Base-by-base conservation (phyloP, 2,888 invertebrate species). In the Drosophila niveifrons region DNA sequence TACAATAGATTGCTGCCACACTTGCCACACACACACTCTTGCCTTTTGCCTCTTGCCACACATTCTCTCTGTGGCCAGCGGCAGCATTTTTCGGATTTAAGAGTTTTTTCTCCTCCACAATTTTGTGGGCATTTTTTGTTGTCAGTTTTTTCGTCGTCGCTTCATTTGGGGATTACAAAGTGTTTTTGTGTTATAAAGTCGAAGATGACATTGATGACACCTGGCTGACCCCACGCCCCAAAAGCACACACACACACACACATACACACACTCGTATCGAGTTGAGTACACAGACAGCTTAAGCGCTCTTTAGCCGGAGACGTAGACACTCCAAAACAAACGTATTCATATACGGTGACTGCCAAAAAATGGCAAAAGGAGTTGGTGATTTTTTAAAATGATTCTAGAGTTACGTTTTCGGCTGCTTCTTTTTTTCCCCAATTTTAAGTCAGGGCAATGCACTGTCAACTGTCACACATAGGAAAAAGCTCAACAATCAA, bases 151-250 rank as follows among this genome's bases (percentile, higher is more conserved):
- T 39, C 48, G 39, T 64, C 77, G 82, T 72, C 76, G 88, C 89
- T 86, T 89, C 85, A 89, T 86, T 86, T 89, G 85, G 88, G 86
- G 86, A 86, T 86, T 86, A 89, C 88, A 87, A 86, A 86, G 89
- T 86, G 89, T 88, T 86, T 88, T 84, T 85, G 82, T 84, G 84
- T 87, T 87, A 87, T 85, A 88, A 88, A 88, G 87, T 86, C 87
- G 85, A 88, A 85, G 89, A 87, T 82, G 85, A 86, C 85, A 86
- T 88, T 82, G 89, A 87, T 84, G 85, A 86, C 85, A 86, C 85
- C 85, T 86, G 85, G 80, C 85, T 66, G 79, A 87, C 80, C 78
- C 85, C 82, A 77, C 48, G 57, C 63, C 68, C 39, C n/a, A 15
- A 17, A 34, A 48, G 29, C 11, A 13, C 41, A 39, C 9, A 47